Conservation (phyloP, 2,113 vertebrate genomes). For the Oncorhynchus nerka region DNA sequence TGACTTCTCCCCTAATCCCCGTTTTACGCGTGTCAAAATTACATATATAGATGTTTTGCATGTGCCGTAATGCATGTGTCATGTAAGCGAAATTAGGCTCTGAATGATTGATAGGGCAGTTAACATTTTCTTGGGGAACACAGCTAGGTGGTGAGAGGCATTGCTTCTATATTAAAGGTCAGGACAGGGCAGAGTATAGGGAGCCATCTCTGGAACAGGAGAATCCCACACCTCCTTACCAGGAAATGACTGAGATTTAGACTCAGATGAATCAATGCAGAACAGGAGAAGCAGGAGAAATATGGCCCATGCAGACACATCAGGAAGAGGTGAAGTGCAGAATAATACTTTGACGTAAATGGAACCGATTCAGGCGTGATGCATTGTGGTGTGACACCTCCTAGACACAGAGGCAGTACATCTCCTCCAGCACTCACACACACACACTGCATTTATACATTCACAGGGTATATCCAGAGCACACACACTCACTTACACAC, state of each 20-base stretch:
- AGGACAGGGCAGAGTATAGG: neutral
- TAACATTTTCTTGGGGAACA: constrained; percentile 46
- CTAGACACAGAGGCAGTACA: constrained; percentile 26
- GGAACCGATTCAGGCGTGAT: constrained; percentile 23
- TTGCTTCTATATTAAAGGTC: constrained; percentile 60
- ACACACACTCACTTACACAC: too few species aligned
- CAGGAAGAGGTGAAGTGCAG: constrained; percentile 25
- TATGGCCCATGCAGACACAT: neutral
- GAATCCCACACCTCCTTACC: neutral
- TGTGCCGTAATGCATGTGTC: constrained; percentile 57
- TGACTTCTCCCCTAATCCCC: constrained; percentile 19
- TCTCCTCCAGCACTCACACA: constrained; percentile 7
- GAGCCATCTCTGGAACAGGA: neutral
- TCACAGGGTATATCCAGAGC: too few species aligned
- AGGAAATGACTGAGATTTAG: neutral
- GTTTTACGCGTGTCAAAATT: constrained; percentile 50
- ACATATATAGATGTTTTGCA: constrained; percentile 52
- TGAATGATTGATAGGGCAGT: constrained; percentile 65
- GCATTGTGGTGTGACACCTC: constrained; percentile 21
- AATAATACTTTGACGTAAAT: constrained; percentile 23
- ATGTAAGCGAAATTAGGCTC: constrained; percentile 64
- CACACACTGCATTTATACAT: too few species aligned
- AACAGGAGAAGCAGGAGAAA: neutral
- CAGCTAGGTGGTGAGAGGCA: constrained; percentile 10
- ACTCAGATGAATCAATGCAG: constrained; percentile 2